phyloP scores from a whole-genome alignment of 2,888 invertebrate species.

The Sesia apiformis region DNA sequence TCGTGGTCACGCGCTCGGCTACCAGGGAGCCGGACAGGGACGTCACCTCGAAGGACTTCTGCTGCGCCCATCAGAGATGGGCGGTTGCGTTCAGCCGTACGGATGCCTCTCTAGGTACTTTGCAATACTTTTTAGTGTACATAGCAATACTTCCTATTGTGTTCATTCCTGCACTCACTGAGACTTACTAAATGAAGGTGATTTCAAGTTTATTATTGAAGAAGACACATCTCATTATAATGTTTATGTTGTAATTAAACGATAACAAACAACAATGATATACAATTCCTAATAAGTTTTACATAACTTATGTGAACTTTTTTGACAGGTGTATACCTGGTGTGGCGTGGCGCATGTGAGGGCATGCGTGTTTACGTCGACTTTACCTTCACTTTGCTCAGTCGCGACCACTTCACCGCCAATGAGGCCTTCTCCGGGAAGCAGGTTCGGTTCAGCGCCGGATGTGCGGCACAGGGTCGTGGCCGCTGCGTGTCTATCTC shows the following conservation, averaged over 20 bases:
- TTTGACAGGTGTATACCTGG: slow-evolving; percentile 82
- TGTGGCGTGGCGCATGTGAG: slow-evolving; percentile 83
- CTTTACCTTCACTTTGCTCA: slow-evolving; percentile 86
- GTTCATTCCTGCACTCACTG: too few species aligned
- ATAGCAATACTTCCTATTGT: too few species aligned
- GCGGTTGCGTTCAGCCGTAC: slow-evolving; percentile 85
- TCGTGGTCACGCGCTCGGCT: slow-evolving; percentile 85
- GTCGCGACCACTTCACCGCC: slow-evolving; percentile 87
- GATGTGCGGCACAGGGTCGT: slow-evolving; percentile 82
- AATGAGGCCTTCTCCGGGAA: slow-evolving; percentile 88
- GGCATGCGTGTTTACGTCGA: slow-evolving; percentile 86
- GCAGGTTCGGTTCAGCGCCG: slow-evolving; percentile 79
- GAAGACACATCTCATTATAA: neutral
- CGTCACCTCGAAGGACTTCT: slow-evolving; percentile 87
- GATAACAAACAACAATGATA: too few species aligned
- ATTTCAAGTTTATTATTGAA: neutral
- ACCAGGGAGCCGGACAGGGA: slow-evolving; percentile 85
- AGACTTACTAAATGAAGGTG: neutral
- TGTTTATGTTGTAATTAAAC: too few species aligned
- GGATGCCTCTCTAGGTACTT: slow-evolving; percentile 78
- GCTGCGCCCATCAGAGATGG: slow-evolving; percentile 88
- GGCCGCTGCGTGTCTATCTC: slow-evolving; percentile 81
- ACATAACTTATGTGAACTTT: neutral
- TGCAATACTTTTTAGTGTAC: slow-evolving; percentile 5
- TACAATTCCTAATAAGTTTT: too few species aligned